Evolutionary conservation across 1,140 invertebrate species (phyloP).

Genomic region (Zophobas morio): DNA sequence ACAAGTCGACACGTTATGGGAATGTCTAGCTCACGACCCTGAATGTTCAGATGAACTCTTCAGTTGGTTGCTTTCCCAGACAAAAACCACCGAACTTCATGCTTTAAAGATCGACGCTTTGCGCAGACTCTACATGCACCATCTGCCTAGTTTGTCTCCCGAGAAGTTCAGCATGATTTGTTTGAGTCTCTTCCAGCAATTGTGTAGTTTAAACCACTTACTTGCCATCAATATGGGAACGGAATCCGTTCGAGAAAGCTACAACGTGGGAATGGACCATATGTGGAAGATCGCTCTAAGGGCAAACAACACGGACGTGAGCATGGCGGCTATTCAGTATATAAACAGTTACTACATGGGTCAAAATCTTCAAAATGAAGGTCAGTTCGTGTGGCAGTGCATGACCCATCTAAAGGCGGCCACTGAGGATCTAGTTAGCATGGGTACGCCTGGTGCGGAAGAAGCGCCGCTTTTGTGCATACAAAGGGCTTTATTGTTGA

Average conservation of each 20-base stretch:
- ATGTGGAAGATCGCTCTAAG: slow-evolving; percentile 93
- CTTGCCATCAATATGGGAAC: slow-evolving; percentile 72
- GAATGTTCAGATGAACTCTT: slow-evolving; percentile 93
- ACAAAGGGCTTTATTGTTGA: slow-evolving; percentile 87
- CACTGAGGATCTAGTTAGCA: slow-evolving; percentile 77
- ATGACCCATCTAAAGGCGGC: slow-evolving; percentile 91
- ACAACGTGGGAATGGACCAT: slow-evolving; percentile 90
- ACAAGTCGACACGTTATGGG: slow-evolving; percentile 92
- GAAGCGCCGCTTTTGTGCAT: slow-evolving; percentile 90
- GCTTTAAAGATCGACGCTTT: slow-evolving; percentile 89
- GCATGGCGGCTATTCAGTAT: slow-evolving; percentile 94
- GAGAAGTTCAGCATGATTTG: slow-evolving; percentile 94
- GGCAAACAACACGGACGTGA: slow-evolving; percentile 92
- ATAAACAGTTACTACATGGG: slow-evolving; percentile 95
- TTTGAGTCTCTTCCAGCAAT: slow-evolving; percentile 90
- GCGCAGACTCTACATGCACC: slow-evolving; percentile 89
- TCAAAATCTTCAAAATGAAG: slow-evolving; percentile 89
- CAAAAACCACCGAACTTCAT: slow-evolving; percentile 91
- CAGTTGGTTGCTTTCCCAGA: slow-evolving; percentile 91
- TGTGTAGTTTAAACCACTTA: slow-evolving; percentile 87
- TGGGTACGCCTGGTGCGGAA: slow-evolving; percentile 66
- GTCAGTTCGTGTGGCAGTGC: slow-evolving; percentile 92
- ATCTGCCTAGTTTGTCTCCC: slow-evolving; percentile 89
- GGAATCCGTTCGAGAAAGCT: slow-evolving; percentile 66
- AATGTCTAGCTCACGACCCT: slow-evolving; percentile 86